Base-by-base conservation (phyloP, 2,888 invertebrate genomes). In the Acleris literana region DNA sequence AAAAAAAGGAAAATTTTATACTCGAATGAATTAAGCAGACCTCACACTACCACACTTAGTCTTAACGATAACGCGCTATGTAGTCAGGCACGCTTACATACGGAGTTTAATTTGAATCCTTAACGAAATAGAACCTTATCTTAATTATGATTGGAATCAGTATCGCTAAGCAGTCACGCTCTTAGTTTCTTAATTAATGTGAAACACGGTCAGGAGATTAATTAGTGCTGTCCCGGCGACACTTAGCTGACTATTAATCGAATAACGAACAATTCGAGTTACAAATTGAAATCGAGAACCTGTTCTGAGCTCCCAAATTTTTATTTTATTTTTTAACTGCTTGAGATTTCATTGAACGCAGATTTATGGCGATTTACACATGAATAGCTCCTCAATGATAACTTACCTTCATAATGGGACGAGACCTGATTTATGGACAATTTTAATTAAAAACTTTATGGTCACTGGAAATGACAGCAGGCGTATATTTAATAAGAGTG, bases 191-290 rank as follows among this genome's bases (percentile, higher is more conserved):
- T 87, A 87, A 90, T 89, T 87, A 86, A 85, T 85, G 83, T 81
- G 78, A 83, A 83, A 83, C 81, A 82, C 82, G 83, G 83, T 82
- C 80, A 77, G 76, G 82, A 87, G 89, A 91, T 90, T 90, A 90
- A 91, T 91, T 90, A 88, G 85, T 83, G 84, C 80, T 88, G 88
- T 88, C 88, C 82, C 78, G 79, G 76, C 80, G 85, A 86, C 87
- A 85, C 82, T 86, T 88, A 85, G 84, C 81, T 75, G 80, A 81
- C 83, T 81, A 89, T 89, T 87, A 87, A 90, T 89, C 86, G 85
- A 81, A 79, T 80, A 82, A 81, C 78, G 77, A 83, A 85, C 83
- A 81, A 83, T 82, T 83, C 79, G 74, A 79, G 74, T 81, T 80
- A 86, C 85, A 88, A 88, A 88, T 87, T 86, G 83, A 87, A 86